Evolutionary conservation across 2,113 vertebrate genomes (phyloP).

Genomic region (Sakesphorus luctuosus): DNA sequence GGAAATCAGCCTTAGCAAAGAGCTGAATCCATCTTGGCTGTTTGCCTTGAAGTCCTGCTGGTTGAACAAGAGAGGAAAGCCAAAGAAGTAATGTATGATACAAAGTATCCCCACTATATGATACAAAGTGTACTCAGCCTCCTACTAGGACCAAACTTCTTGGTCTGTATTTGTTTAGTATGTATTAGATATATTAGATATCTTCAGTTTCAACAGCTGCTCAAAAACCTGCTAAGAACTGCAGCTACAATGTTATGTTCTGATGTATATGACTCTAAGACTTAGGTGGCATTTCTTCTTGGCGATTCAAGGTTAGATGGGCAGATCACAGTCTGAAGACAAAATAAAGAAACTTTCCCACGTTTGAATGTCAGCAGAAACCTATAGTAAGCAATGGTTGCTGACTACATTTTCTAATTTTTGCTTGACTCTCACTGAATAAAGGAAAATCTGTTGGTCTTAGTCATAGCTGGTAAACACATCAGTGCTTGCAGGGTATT

Average conservation of each 20-base stretch:
- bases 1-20: neutral
- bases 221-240: neutral
- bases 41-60: neutral
- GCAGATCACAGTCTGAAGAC: neutral
- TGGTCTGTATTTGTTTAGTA: neutral
- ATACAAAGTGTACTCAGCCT: neutral
- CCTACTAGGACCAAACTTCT: constrained; percentile 1
- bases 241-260: neutral
- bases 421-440: neutral
- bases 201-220: neutral
- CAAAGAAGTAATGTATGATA: neutral
- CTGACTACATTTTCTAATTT: neutral
- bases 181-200: neutral
- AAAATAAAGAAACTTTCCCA: neutral
- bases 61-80: constrained; percentile 7
- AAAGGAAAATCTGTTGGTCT: neutral
- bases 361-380: neutral
- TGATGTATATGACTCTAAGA: neutral
- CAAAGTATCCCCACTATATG: neutral
- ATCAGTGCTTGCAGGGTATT: neutral
- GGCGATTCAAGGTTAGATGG: neutral
- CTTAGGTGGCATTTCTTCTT: neutral
- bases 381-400: neutral
- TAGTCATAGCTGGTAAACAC: neutral
- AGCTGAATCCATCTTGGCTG: neutral